These are phyloP conservation scores for Heliothis virescens DNA, from an alignment of 1,140 invertebrate genomes.

Conservation along the genomic window DNA sequence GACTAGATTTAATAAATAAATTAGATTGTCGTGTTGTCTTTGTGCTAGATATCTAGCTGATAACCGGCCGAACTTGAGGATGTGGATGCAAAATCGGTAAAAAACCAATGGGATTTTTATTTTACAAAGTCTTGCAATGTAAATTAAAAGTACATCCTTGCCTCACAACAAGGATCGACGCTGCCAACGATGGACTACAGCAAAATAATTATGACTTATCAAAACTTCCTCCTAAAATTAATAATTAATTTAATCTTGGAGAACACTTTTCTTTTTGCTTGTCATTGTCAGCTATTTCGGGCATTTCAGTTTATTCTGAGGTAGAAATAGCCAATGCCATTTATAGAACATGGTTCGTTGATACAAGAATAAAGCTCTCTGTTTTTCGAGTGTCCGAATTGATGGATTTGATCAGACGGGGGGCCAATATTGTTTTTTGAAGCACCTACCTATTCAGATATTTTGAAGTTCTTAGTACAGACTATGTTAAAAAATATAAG, in stretches of 20 bases:
- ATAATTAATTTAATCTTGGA: background rate
- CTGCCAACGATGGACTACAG: too few species aligned
- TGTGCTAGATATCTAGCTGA: too few species aligned
- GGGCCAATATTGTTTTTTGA: too few species aligned
- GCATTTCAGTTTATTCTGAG: background rate
- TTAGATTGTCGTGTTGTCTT: background rate
- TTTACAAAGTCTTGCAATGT: too few species aligned
- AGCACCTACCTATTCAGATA: too few species aligned
- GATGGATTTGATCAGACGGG: background rate
- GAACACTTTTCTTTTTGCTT: background rate
- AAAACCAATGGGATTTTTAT: too few species aligned
- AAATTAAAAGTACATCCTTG: too few species aligned
- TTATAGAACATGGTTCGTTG: background rate
- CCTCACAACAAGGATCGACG: too few species aligned
- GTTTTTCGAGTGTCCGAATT: background rate
- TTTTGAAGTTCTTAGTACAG: background rate
- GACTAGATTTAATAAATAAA: background rate
- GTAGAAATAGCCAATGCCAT: conserved; percentile 1
- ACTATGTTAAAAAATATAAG: background rate
- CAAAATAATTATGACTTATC: too few species aligned
- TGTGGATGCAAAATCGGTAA: too few species aligned
- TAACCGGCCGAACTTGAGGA: too few species aligned
- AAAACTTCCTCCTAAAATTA: too few species aligned
- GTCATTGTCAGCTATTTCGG: background rate
- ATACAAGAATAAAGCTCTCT: background rate